Conservation (phyloP, 2,888 invertebrate species). For the Acanthacorydalis orientalis region DNA sequence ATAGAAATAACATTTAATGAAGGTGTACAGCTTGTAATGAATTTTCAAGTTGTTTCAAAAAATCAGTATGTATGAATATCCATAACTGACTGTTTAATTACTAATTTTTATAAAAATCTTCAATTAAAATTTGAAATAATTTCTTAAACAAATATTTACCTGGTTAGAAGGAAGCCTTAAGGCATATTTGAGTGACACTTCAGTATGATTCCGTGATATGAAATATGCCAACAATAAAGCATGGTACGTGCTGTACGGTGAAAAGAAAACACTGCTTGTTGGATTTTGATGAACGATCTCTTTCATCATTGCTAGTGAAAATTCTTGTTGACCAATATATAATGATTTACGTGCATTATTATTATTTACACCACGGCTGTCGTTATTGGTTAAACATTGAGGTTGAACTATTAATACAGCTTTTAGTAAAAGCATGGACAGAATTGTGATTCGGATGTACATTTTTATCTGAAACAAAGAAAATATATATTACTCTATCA, state of each 20-base stretch:
- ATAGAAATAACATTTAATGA: slow-evolving; percentile 8
- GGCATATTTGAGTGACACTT: slow-evolving; percentile 41
- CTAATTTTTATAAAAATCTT: neutral
- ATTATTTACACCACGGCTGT: slow-evolving; percentile 18
- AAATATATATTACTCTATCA: too few species aligned
- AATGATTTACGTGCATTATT: slow-evolving; percentile 24
- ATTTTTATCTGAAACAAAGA: neutral
- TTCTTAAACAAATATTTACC: slow-evolving; percentile 23
- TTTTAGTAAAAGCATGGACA: neutral
- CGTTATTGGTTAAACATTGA: slow-evolving; percentile 33
- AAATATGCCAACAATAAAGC: slow-evolving; percentile 65
- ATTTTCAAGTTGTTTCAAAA: neutral
- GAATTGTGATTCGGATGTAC: neutral
- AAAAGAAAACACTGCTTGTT: slow-evolving; percentile 68
- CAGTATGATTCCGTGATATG: slow-evolving; percentile 54
- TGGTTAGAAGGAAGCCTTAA: slow-evolving; percentile 38
- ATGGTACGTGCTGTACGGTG: slow-evolving; percentile 74
- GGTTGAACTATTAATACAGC: neutral
- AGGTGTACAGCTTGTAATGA: neutral
- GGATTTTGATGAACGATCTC: slow-evolving; percentile 46
- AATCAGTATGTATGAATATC: too few species aligned
- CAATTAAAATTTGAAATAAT: neutral
- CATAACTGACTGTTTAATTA: neutral
- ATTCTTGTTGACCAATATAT: slow-evolving; percentile 43
- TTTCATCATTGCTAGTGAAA: slow-evolving; percentile 52